Base-by-base conservation (phyloP, 2,888 invertebrate genomes). In the Carcina quercana region DNA sequence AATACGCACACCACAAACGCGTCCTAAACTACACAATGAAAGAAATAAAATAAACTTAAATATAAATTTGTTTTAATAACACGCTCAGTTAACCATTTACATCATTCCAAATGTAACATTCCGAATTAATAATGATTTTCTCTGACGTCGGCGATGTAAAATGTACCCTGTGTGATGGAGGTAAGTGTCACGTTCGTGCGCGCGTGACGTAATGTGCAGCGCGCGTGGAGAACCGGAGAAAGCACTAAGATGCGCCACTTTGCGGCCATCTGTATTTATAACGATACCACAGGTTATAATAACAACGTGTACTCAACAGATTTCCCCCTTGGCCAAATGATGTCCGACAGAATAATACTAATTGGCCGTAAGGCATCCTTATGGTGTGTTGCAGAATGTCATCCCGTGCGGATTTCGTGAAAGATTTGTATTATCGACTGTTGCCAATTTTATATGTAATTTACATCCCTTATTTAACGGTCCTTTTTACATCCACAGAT, bases 61-160 rank as follows among this genome's bases (percentile, higher is more conserved):
- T n/a, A n/a, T n/a, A n/a, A n/a, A 30, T 30, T 21, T 30, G 34
- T 34, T 29, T 29, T 21, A 34, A 29, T 34, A 29, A 17, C 30
- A 29, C 30, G 34, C 29, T 15, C 26, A 25, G 26, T 28, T 29
- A 26, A 24, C 29, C 34, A 25, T 30, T 26, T 30, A 30, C 34
- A 30, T 34, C 25, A 30, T 14, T 28, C 2, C 14, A 15, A 15
- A 25, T 24, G 25, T 25, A 13, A 17, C 30, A 28, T 28, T 28
- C 30, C 30, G 17, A 42, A 33, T 20, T 44, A 17, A 13, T 49
- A 41, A 46, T 46, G 43, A 47, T 44, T 47, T 50, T 49, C 49
- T 46, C 43, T 21, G 33, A 7, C n/a, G 13, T 24, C 19, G 25
- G 30, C 25, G 34, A 33, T 37, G 31, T 27, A 45, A 34, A 37